Evolutionary conservation across 2,797 vertebrate species (phyloP), one percentile per base, ranked within the genome.

Genomic region (Gastrophryne carolinensis): DNA sequence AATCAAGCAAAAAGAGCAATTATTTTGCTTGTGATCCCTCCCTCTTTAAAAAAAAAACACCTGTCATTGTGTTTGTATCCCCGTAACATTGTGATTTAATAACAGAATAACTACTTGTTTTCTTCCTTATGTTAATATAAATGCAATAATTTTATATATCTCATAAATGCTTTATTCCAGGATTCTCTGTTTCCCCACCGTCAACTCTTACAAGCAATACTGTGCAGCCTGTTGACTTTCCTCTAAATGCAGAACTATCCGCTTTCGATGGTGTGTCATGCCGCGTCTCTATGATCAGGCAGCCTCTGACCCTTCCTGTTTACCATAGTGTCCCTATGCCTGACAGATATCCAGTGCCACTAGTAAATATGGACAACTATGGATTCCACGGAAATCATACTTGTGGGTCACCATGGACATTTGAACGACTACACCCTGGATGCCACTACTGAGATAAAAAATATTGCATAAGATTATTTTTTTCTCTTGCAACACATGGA

Each of bases 111-210:
- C n/a, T n/a, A n/a, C n/a, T n/a, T n/a, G n/a, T n/a, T n/a, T n/a
- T n/a, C n/a, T n/a, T n/a, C n/a, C n/a, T n/a, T n/a, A n/a, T n/a
- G n/a, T n/a, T n/a, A n/a, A n/a, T n/a, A n/a, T n/a, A n/a, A n/a
- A n/a, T n/a, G n/a, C n/a, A n/a, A n/a, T n/a, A n/a, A n/a, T n/a
- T n/a, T n/a, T n/a, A n/a, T n/a, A n/a, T n/a, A n/a, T n/a, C n/a
- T n/a, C n/a, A n/a, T n/a, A n/a, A n/a, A n/a, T n/a, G n/a, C 17
- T 5, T 74, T 53, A 7, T 54, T 67, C 1, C 54, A 82, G 79
- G 80, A 21, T 41, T 34, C 19, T 2, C 63, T 32, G 34, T 47
- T 13, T 26, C 63, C 44, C 10, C 72, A 0, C 5, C 24, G 44
- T 50, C 49, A 4, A 23, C 54, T 9, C 5, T 72, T 1, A 29